Percentiles rank a stretch among this genome's conserved stretches.
Evolutionary conservation across 2,113 vertebrate species (phyloP).

Genomic region (Limnothrissa miodon): DNA sequence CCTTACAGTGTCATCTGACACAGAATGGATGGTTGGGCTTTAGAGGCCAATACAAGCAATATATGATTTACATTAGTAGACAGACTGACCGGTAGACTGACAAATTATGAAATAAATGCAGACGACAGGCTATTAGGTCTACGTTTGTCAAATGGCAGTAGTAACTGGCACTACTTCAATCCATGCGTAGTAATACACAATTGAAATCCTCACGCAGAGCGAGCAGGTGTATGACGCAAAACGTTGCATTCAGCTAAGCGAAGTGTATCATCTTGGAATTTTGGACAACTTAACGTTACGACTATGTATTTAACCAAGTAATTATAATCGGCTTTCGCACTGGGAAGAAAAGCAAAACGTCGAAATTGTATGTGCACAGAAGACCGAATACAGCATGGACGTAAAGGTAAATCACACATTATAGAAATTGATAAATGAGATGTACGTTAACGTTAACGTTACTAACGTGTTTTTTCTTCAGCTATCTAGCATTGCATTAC

Average conservation of each 20-base stretch:
- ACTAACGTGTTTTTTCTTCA: too few species aligned
- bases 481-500: too few species aligned
- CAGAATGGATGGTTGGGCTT: neutral
- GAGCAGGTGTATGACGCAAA: slow-evolving; percentile 49
- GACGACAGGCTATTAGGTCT: neutral
- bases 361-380: neutral
- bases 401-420: slow-evolving; percentile 34
- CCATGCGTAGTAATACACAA: slow-evolving; percentile 30
- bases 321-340: neutral
- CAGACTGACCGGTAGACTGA: neutral
- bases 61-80: too few species aligned
- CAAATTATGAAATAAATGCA: neutral
- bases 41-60: too few species aligned
- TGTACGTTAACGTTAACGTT: neutral
- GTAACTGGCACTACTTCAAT: slow-evolving; percentile 29
- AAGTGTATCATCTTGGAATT: slow-evolving; percentile 4
- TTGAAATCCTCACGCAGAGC: neutral
- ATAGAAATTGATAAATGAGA: neutral
- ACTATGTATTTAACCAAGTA: neutral
- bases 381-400: slow-evolving; percentile 30
- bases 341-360: neutral
- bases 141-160: neutral
- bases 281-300: neutral
- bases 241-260: slow-evolving; percentile 11
- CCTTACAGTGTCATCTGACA: neutral